phyloP scores from a whole-genome alignment of 2,888 invertebrate genomes.

The Orgyia antiqua region DNA sequence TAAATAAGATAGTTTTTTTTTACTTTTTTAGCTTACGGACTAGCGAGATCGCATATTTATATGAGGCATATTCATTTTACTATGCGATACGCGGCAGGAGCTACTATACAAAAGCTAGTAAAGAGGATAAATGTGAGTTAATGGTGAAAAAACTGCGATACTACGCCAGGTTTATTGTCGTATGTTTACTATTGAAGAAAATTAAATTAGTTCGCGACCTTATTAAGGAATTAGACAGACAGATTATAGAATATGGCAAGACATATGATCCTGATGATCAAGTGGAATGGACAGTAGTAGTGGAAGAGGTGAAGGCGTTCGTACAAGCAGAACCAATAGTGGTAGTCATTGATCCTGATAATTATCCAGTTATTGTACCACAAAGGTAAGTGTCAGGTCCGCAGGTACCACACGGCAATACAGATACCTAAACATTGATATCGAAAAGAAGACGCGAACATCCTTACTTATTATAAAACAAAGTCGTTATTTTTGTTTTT shows the following conservation, averaged over 20 bases:
- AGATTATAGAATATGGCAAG: slow-evolving; percentile 96
- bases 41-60: slow-evolving; percentile 96
- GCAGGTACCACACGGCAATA: no score
- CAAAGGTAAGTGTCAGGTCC: slow-evolving; percentile 91
- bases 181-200: slow-evolving; percentile 94
- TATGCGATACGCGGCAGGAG: slow-evolving; percentile 95
- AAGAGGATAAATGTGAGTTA: slow-evolving; percentile 95
- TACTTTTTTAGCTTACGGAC: slow-evolving; percentile 90
- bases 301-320: slow-evolving; percentile 96
- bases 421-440: no score
- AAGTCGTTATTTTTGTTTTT: no score
- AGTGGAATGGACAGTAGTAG: slow-evolving; percentile 95
- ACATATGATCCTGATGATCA: slow-evolving; percentile 98
- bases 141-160: slow-evolving; percentile 98
- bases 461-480: no score
- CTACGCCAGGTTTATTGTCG: slow-evolving; percentile 97
- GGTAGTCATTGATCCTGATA: slow-evolving; percentile 91
- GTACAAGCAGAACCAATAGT: slow-evolving; percentile 95
- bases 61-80: slow-evolving; percentile 98
- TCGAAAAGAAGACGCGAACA: no score
- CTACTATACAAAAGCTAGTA: slow-evolving; percentile 95
- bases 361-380: slow-evolving; percentile 89
- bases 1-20: no score
- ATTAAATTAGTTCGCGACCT: slow-evolving; percentile 95
- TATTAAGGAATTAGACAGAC: slow-evolving; percentile 93